phyloP scores from a whole-genome alignment of 2,113 vertebrate species.

The Laticauda laticaudata region DNA sequence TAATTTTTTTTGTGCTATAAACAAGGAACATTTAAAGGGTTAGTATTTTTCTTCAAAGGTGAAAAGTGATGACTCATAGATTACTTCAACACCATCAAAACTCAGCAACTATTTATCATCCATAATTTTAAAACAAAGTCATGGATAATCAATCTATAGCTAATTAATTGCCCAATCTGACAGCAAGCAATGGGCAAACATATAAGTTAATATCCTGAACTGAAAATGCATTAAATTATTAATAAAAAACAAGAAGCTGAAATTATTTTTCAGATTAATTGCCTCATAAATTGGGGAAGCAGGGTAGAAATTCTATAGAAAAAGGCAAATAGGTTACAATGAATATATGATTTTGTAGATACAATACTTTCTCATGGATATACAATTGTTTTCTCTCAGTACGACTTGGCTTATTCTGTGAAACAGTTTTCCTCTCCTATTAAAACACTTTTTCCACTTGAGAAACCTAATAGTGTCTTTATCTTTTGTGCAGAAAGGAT shows the following conservation, averaged over 20 bases:
- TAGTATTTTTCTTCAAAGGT: not conserved
- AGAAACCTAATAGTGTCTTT: not conserved
- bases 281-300: not conserved
- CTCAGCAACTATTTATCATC: not conserved
- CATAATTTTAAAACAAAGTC: not conserved
- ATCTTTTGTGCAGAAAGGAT: not conserved
- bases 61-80: not conserved
- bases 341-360: not conserved
- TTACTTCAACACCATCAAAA: not conserved
- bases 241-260: not conserved
- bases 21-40: not conserved
- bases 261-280: not conserved
- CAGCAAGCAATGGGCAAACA: not conserved
- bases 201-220: not conserved
- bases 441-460: not conserved
- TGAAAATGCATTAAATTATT: not conserved
- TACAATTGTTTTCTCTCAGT: not conserved
- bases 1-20: not conserved
- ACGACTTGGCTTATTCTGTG: not conserved
- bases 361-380: not conserved
- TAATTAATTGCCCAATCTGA: not conserved
- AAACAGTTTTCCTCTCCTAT: not conserved
- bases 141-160: not conserved
- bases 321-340: not conserved
- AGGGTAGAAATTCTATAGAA: not conserved